Percentiles rank a stretch among this genome's conserved stretches.
These are phyloP conservation scores for Thalassophryne amazonica DNA, from an alignment of 2,797 vertebrate genomes.

Conservation along the genomic window DNA sequence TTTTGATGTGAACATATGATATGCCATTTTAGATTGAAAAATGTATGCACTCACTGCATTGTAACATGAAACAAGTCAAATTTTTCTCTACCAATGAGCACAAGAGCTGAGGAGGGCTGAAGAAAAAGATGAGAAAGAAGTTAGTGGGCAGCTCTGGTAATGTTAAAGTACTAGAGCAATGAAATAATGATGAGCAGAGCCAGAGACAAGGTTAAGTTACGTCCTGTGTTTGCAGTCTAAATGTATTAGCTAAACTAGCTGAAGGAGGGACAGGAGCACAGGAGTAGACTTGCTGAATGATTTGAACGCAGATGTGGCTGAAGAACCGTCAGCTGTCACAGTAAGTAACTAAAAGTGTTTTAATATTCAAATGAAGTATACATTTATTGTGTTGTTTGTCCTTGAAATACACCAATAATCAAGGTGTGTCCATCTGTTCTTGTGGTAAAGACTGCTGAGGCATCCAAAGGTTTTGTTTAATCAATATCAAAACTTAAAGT, in stretches of 20 bases:
- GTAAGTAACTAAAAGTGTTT: constrained; percentile 44
- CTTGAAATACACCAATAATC: neutral
- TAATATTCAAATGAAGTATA: neutral
- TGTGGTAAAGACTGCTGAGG: too few relatives aligned
- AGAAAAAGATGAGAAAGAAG: constrained; percentile 41
- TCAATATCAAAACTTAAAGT: too few relatives aligned
- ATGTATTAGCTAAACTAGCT: constrained; percentile 40
- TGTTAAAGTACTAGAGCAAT: constrained; percentile 71
- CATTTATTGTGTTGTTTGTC: neutral
- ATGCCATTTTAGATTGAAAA: neutral
- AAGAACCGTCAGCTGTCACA: constrained; percentile 11
- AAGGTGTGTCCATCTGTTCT: too few relatives aligned
- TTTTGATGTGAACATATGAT: constrained; percentile 1
- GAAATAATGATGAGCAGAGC: constrained; percentile 83
- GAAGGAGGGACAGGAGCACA: constrained; percentile 29
- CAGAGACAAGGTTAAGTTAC: constrained; percentile 80
- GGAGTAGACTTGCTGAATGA: constrained; percentile 32
- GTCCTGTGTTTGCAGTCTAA: constrained; percentile 50
- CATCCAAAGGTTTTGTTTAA: too few relatives aligned
- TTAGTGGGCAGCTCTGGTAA: constrained; percentile 58
- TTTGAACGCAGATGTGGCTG: constrained; percentile 30
- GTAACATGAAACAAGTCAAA: neutral
- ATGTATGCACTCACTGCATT: neutral
- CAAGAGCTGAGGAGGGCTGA: constrained; percentile 16
- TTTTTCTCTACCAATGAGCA: neutral